A percentile compares a stretch with the other conserved stretches of the same genome.
Conservation (phyloP, 2,797 vertebrate species). For the Smutsia temminckii region DNA sequence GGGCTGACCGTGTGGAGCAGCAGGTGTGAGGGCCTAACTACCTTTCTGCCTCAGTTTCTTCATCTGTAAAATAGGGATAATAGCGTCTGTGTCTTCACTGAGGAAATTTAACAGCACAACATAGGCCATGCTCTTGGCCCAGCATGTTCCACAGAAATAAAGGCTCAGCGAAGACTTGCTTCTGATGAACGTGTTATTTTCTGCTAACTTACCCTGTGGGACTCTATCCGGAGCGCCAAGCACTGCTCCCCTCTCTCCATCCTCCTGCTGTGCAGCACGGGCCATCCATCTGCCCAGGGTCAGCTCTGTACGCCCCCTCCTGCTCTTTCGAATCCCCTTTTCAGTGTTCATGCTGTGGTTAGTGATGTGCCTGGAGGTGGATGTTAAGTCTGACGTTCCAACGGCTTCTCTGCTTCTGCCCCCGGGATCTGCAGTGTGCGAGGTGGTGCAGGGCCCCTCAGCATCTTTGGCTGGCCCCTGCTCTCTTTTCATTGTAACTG, state of each 20-base stretch:
- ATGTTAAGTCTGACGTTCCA: constrained; percentile 49
- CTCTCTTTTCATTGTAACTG: constrained; percentile 82
- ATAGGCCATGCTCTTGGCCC: rapidly evolving
- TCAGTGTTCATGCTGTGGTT: rapidly evolving
- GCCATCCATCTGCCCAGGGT: not conserved
- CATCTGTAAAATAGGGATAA: not conserved
- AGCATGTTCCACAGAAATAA: not conserved
- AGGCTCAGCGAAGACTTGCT: not conserved
- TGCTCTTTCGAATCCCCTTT: too few species aligned
- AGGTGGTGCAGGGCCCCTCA: constrained; percentile 75
- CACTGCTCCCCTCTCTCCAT: rapidly evolving
- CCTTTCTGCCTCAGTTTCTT: not conserved
- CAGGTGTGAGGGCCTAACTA: too few species aligned
- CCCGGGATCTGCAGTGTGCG: constrained; percentile 67
- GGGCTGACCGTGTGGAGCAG: rapidly evolving
- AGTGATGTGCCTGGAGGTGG: not conserved
- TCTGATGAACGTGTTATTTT: too few species aligned
- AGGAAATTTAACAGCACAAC: rapidly evolving
- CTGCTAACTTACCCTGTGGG: too few species aligned
- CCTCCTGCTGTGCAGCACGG: too few species aligned
- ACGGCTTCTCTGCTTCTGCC: constrained; percentile 63
- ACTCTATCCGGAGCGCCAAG: rapidly evolving
- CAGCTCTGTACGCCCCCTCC: too few species aligned
- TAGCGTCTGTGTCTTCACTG: rapidly evolving
- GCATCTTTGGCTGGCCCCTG: constrained; percentile 75